Conservation (phyloP, 2,888 invertebrate genomes). For the Steinernema scapterisci region DNA sequence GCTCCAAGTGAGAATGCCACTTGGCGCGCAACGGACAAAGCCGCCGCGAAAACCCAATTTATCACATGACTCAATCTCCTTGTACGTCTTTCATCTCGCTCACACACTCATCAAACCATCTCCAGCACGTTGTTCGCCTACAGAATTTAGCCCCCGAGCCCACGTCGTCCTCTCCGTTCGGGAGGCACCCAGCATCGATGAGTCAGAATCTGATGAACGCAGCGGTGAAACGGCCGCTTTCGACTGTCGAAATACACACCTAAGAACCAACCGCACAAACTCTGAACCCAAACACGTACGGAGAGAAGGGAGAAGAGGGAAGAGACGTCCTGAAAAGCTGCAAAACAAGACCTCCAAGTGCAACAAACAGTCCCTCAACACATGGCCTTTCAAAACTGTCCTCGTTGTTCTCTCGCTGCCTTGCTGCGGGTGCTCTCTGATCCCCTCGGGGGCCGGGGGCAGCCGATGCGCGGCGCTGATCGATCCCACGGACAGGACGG, state of each 20-base stretch:
- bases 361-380: no score
- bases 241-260: no score
- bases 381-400: background rate
- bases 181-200: background rate
- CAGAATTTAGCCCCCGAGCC: no score
- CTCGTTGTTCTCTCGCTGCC: background rate
- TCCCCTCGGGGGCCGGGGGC: background rate
- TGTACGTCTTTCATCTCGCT: background rate
- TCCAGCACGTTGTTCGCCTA: no score
- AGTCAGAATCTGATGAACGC: background rate
- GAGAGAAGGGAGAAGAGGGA: background rate
- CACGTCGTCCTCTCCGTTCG: no score
- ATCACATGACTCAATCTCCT: conserved; percentile 22
- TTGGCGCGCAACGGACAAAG: conserved; percentile 21
- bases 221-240: background rate
- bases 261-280: no score
- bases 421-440: conserved; percentile 13
- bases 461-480: conserved; percentile 26
- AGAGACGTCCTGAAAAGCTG: background rate
- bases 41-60: background rate
- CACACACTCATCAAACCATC: background rate
- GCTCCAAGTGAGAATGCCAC: background rate
- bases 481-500: conserved; percentile 28
- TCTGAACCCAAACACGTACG: background rate
- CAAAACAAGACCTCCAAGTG: background rate